phyloP scores from a whole-genome alignment of 2,113 vertebrate genomes.

The Rhinolophus ferrumequinum region DNA sequence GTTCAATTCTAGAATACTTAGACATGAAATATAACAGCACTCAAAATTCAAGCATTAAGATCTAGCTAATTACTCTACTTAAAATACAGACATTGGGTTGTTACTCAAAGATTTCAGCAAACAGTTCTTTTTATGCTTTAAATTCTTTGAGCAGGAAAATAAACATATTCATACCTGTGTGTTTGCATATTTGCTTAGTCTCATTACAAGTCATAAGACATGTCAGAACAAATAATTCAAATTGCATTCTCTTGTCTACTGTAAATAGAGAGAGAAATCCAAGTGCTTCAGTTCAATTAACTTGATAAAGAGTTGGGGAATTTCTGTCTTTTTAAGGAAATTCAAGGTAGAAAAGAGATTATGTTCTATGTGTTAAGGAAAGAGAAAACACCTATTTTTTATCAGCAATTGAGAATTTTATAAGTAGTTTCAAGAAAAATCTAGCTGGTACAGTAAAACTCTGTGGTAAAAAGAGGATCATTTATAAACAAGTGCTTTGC shows the following conservation, averaged over 20 bases:
- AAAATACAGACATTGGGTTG: not conserved
- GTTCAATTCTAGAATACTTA: slow-evolving; percentile 1
- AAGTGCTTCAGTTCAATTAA: not conserved
- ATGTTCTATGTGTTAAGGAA: not conserved
- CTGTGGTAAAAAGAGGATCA: not conserved
- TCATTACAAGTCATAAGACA: not conserved
- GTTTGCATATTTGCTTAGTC: not conserved
- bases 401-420: not conserved
- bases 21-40: not conserved
- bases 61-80: not conserved
- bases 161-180: not conserved
- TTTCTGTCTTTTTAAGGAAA: not conserved
- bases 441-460: not conserved
- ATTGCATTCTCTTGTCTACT: not conserved
- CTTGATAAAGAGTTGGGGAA: not conserved
- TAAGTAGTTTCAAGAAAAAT: not conserved
- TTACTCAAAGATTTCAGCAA: not conserved
- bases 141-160: slow-evolving; percentile 29
- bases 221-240: not conserved
- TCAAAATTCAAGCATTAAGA: not conserved
- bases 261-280: not conserved
- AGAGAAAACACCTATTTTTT: not conserved
- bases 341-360: not conserved
- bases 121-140: not conserved
- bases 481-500: slow-evolving; percentile 24